Evolutionary conservation across 2,888 invertebrate species (phyloP).

Genomic region (Hydriomena furcata): DNA sequence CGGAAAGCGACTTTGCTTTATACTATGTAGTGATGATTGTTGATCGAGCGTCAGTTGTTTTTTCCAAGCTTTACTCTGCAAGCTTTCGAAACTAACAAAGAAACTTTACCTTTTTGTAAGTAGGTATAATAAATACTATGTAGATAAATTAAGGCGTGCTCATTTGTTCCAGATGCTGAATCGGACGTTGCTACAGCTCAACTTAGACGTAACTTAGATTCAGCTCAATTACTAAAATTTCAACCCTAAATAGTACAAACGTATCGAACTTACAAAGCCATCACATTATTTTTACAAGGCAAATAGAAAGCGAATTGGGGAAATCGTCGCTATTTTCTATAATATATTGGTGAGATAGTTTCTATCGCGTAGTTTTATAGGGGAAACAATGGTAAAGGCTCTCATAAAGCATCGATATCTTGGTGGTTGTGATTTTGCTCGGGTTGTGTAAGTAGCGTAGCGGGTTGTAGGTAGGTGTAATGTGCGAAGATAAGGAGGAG

Average conservation of each 20-base stretch:
- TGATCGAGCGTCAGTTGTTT: too few relatives aligned
- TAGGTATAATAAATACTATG: too few relatives aligned
- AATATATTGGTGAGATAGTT: slow-evolving; percentile 61
- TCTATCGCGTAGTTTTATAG: slow-evolving; percentile 61
- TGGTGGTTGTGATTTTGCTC: slow-evolving; percentile 67
- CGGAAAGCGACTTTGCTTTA: too few relatives aligned
- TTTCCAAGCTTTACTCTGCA: too few relatives aligned
- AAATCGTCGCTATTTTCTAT: slow-evolving; percentile 59
- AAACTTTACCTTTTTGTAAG: too few relatives aligned
- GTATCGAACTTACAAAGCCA: slow-evolving; percentile 68
- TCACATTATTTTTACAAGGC: slow-evolving; percentile 38
- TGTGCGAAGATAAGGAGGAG: slow-evolving; percentile 80
- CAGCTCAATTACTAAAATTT: slow-evolving; percentile 41
- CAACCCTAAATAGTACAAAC: slow-evolving; percentile 67
- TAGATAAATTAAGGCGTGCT: too few relatives aligned
- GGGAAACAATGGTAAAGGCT: slow-evolving; percentile 75
- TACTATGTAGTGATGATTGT: too few relatives aligned
- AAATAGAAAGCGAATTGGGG: slow-evolving; percentile 42
- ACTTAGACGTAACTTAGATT: slow-evolving; percentile 60
- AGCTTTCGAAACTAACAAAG: too few relatives aligned
- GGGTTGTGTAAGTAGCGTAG: slow-evolving; percentile 53
- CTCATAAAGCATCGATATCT: slow-evolving; percentile 78
- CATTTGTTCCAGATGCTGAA: slow-evolving; percentile 75
- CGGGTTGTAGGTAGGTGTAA: slow-evolving; percentile 54
- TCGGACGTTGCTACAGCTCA: slow-evolving; percentile 70